Evolutionary conservation across 1,140 invertebrate genomes (phyloP), one percentile per base, ranked within the genome.

Genomic region (Eueides isabella): DNA sequence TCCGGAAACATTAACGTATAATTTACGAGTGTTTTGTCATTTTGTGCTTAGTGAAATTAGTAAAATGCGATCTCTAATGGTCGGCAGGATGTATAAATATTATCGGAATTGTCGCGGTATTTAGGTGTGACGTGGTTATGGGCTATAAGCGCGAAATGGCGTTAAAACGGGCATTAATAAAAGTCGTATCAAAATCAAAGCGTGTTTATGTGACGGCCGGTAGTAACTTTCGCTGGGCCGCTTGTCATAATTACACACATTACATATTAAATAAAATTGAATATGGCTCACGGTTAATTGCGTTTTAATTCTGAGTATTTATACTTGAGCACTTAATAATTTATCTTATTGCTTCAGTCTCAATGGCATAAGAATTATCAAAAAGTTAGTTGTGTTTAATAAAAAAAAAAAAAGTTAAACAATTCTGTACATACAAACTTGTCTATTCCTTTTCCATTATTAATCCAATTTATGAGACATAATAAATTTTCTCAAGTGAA

Each of bases 1-100:
- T 85, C 89, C 89, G 91, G 91, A 92, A 91, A 91, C 87, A 92
- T 91, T 91, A 92, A 90, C 87, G 82, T 84, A 88, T 92, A 88
- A 92, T 92, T 91, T 92, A 92, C 81, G 83, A 83, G 66, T 83
- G 83, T 86, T 88, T 86, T 82, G 35, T 75, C 61, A 63, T 63
- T 63, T 63, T 74, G 83, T 82, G 80, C 85, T 89, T 87, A 90
- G 86, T 85, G 80, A 89, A 88, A 92, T 92, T 90, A 89, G 84
- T 86, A 78, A 84, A 88, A 89, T 88, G 83, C 72, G 73, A 69
- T 79, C 75, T 87, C 80, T 89, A 89, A 91, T 88, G 87, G 82
- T 41, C 55, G 73, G 80, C 84, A 82, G 90, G 90, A 91, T 84
- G 74, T 88, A 87, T 91, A 89, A 89, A 91, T 90, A 88, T 88